Evolutionary conservation across 2,113 vertebrate species (phyloP).

Genomic region (Prunella himalayana): DNA sequence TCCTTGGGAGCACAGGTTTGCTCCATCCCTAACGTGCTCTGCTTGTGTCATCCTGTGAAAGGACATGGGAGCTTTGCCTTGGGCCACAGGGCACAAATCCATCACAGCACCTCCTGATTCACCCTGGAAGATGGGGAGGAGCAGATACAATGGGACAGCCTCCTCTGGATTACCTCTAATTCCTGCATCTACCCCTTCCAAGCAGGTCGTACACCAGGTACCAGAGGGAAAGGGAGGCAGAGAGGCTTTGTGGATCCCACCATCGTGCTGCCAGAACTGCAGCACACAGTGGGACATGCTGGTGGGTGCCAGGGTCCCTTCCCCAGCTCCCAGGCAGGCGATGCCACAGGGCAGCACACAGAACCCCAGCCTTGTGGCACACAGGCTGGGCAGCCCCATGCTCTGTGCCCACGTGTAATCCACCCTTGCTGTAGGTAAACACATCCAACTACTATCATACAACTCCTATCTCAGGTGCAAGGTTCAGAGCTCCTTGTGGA

Average conservation of each 20-base stretch:
- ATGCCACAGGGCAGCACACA: accelerated
- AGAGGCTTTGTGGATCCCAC: background rate
- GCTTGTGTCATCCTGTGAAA: background rate
- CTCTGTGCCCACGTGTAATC: accelerated
- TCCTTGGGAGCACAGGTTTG: background rate
- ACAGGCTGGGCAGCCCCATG: background rate
- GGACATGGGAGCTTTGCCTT: background rate
- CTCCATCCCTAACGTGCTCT: background rate
- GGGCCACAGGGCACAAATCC: background rate
- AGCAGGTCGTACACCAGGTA: accelerated
- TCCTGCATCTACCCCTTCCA: background rate
- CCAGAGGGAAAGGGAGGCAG: background rate
- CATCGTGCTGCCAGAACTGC: accelerated
- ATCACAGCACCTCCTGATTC: background rate
- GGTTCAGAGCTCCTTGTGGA: background rate
- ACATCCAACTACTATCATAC: accelerated
- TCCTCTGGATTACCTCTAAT: background rate
- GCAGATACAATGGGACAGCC: background rate
- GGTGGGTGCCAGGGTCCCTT: background rate
- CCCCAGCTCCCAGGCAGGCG: background rate
- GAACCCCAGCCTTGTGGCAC: background rate
- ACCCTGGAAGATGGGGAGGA: background rate
- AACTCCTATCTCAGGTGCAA: background rate
- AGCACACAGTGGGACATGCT: accelerated
- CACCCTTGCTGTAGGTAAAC: background rate